These are phyloP conservation scores for Periphyllus acericola DNA, from an alignment of 2,888 invertebrate genomes.

Conservation along the genomic window DNA sequence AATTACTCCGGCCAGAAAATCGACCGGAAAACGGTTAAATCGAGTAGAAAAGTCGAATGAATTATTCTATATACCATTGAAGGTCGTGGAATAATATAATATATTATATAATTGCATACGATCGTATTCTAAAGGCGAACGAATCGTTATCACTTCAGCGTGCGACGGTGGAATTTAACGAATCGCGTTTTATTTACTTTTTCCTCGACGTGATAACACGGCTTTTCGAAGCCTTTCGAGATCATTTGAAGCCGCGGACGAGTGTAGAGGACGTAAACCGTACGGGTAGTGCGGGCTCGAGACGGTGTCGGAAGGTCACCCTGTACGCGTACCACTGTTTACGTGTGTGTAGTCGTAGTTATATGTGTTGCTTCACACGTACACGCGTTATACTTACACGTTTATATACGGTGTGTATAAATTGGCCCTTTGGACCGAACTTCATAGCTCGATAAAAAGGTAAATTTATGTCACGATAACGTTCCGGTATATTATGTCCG, in stretches of 20 bases:
- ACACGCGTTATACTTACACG: not conserved
- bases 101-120: not conserved
- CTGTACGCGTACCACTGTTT: too few relatives aligned
- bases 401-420: not conserved
- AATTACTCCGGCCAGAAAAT: not conserved
- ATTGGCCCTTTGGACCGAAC: constrained; percentile 13
- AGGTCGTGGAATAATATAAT: not conserved
- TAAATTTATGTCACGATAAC: constrained; percentile 54
- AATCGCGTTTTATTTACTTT: not conserved
- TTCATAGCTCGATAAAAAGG: constrained; percentile 55
- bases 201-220: too few relatives aligned
- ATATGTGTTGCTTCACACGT: not conserved
- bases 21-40: not conserved
- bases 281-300: too few relatives aligned
- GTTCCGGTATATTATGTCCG: constrained; percentile 44
- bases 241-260: too few relatives aligned
- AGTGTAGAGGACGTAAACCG: too few relatives aligned
- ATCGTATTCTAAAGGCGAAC: not conserved
- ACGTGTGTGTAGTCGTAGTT: not conserved
- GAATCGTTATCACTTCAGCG: too few relatives aligned
- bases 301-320: too few relatives aligned
- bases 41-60: not conserved
- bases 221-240: too few relatives aligned
- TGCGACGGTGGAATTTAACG: not conserved
- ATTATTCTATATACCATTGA: not conserved